A percentile compares a stretch with the other conserved stretches of the same genome.
These are phyloP conservation scores for Mormyrus hasselquistii DNA, from an alignment of 2,797 vertebrate genomes.

Conservation along the genomic window DNA sequence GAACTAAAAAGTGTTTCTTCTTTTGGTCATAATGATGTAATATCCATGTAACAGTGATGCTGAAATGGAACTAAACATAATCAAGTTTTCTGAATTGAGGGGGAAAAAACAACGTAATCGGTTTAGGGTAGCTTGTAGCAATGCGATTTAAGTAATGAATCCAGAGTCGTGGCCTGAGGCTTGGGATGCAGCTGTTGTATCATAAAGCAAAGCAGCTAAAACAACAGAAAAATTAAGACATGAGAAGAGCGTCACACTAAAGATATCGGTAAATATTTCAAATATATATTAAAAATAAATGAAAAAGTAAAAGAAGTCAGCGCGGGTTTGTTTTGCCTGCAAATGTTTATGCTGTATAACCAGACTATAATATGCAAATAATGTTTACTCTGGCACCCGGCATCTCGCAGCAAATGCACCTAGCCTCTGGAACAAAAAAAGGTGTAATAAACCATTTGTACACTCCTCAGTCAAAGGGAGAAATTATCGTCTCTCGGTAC, in stretches of 20 bases:
- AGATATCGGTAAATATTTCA: not conserved
- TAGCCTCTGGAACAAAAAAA: not conserved
- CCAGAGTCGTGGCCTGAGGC: not conserved
- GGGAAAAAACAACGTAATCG: not conserved
- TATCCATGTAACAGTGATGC: constrained; percentile 13
- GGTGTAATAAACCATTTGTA: constrained; percentile 11
- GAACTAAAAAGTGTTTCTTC: not conserved
- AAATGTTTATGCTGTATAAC: not conserved
- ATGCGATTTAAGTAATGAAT: constrained; percentile 1
- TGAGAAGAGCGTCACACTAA: not conserved
- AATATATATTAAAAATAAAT: not conserved
- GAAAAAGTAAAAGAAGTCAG: not conserved
- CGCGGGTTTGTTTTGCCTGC: not conserved
- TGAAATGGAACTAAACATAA: constrained; percentile 13
- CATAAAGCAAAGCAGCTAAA: not conserved
- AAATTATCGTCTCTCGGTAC: not conserved
- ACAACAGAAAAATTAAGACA: not conserved
- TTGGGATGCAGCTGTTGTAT: not conserved
- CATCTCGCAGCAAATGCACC: not conserved
- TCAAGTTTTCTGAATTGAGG: not conserved
- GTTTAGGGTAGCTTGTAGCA: constrained; percentile 2
- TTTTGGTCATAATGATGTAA: constrained; percentile 13
- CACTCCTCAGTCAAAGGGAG: not conserved
- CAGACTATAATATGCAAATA: not conserved
- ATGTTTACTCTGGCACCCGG: not conserved